Evolutionary conservation across 1,140 invertebrate species (phyloP).

Genomic region (Zaprionus nigranus): DNA sequence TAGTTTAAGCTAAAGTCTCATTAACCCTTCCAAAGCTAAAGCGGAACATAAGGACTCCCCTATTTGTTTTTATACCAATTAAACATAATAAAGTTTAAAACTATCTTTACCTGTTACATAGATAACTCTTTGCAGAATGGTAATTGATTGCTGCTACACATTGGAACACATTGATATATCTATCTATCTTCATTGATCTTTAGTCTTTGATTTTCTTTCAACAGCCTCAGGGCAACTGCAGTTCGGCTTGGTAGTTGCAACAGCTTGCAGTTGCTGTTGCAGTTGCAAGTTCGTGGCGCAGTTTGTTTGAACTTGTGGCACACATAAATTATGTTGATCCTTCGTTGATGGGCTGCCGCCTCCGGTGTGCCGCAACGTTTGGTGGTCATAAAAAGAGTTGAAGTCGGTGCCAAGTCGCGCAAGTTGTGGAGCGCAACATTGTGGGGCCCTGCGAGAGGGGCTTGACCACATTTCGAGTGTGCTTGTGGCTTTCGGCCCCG

Average conservation of each 20-base stretch:
- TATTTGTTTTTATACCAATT: too few species aligned
- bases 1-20: too few species aligned
- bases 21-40: too few species aligned
- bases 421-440: slow-evolving; percentile 58
- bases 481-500: not conserved
- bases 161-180: too few species aligned
- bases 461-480: slow-evolving; percentile 35
- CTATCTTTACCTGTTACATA: too few species aligned
- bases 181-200: too few species aligned
- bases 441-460: slow-evolving; percentile 30
- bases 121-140: too few species aligned
- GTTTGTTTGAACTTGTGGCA: slow-evolving; percentile 57
- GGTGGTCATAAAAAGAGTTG: slow-evolving; percentile 53
- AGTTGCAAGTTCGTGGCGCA: slow-evolving; percentile 25
- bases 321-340: slow-evolving; percentile 72
- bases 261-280: not conserved
- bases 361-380: slow-evolving; percentile 35
- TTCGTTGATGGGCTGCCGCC: slow-evolving; percentile 52
- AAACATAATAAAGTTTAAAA: too few species aligned
- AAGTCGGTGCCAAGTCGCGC: slow-evolving; percentile 42
- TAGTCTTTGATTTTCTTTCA: not conserved
- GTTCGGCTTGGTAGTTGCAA: not conserved
- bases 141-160: too few species aligned
- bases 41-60: too few species aligned
- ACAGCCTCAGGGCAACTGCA: not conserved